These are phyloP conservation scores for Recurvirostra avosetta DNA, from an alignment of 2,113 vertebrate species.

Conservation along the genomic window DNA sequence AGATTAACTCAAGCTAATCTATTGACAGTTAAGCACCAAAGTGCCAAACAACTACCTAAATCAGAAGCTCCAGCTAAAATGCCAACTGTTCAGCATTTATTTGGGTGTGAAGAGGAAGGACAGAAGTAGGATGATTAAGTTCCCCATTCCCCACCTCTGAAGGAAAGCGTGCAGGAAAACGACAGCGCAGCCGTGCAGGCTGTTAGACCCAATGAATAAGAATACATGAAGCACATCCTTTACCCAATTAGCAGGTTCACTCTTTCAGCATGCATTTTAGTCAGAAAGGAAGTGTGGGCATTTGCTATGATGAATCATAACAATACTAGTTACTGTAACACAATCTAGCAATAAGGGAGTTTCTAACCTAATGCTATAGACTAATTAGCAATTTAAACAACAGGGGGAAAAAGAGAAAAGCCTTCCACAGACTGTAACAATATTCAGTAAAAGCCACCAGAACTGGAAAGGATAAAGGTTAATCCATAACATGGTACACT, in stretches of 20 bases:
- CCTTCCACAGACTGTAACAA: neutral
- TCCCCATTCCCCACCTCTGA: neutral
- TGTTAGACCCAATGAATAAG: neutral
- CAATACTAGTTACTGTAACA: neutral
- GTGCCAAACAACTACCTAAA: neutral
- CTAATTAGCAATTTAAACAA: neutral
- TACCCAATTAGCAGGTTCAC: neutral
- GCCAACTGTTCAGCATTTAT: neutral
- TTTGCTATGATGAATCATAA: neutral
- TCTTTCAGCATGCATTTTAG: neutral
- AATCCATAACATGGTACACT: neutral
- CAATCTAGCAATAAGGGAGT: neutral
- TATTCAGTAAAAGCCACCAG: neutral
- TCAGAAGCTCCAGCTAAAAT: neutral
- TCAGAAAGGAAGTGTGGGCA: neutral
- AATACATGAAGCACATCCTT: neutral
- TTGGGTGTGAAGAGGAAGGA: neutral
- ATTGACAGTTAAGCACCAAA: neutral
- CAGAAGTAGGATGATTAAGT: neutral
- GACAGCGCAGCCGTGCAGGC: accelerated
- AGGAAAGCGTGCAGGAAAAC: neutral
- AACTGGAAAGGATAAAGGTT: neutral
- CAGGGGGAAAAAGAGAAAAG: neutral
- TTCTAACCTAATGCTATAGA: neutral
- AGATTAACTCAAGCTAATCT: neutral